phyloP scores from a whole-genome alignment of 2,797 vertebrate species.

The Neosilurus mollespiculum region DNA sequence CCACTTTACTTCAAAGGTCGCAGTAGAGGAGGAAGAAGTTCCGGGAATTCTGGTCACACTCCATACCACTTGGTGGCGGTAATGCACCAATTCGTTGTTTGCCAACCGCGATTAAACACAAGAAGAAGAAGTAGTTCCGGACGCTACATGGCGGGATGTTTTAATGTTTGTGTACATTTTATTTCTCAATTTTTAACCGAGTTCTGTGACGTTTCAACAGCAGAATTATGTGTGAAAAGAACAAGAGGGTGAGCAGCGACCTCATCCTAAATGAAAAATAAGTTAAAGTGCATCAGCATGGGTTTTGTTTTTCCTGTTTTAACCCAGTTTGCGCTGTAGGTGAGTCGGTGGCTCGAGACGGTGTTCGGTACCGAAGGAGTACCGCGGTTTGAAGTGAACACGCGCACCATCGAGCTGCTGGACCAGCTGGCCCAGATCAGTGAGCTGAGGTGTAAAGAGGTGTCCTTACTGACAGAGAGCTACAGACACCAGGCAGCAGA shows the following conservation, averaged over 20 bases:
- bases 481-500: constrained; percentile 71
- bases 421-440: constrained; percentile 70
- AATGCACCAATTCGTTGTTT: neutral
- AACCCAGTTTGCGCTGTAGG: constrained; percentile 63
- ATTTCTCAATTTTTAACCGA: neutral
- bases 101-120: neutral
- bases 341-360: constrained; percentile 78
- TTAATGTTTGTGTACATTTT: neutral
- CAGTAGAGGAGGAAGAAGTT: too few species aligned
- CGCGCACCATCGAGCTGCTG: constrained; percentile 74
- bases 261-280: neutral
- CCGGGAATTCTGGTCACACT: too few species aligned
- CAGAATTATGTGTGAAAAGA: constrained; percentile 70
- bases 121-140: neutral
- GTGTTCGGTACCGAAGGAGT: constrained; percentile 68
- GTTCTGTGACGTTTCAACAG: neutral
- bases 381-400: constrained; percentile 77
- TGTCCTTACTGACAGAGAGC: constrained; percentile 74
- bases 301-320: accelerated
- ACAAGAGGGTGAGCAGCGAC: constrained; percentile 63
- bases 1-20: neutral
- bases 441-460: constrained; percentile 72
- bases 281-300: neutral
- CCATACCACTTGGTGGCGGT: neutral
- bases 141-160: neutral